phyloP scores from a whole-genome alignment of 1,140 invertebrate species.

The Chymomyza costata region DNA sequence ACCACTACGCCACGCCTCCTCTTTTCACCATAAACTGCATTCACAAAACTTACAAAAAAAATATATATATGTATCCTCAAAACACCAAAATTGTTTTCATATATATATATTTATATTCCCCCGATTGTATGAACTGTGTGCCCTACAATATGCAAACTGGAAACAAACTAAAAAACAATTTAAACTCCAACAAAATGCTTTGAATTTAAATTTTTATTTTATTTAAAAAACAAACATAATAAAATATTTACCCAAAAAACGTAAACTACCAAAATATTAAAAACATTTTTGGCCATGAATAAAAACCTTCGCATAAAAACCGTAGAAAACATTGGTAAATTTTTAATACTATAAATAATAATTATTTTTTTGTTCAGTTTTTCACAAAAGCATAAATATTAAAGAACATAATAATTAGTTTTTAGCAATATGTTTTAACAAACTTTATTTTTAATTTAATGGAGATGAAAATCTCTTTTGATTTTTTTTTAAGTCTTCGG shows the following conservation, averaged over 20 bases:
- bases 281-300: slow-evolving; percentile 30
- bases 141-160: slow-evolving; percentile 7
- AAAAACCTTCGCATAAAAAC: slow-evolving; percentile 30
- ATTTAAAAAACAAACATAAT: slow-evolving; percentile 17
- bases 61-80: slow-evolving; percentile 31
- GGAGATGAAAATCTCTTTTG: too few relatives aligned
- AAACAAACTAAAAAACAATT: slow-evolving; percentile 39
- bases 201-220: slow-evolving; percentile 39
- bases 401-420: not conserved
- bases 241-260: slow-evolving; percentile 20
- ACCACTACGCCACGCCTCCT: slow-evolving; percentile 24
- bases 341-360: slow-evolving; percentile 22
- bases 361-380: slow-evolving; percentile 24
- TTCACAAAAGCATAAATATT: not conserved
- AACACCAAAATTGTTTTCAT: slow-evolving; percentile 30
- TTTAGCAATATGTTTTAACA: too few relatives aligned
- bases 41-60: slow-evolving; percentile 6
- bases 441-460: too few relatives aligned
- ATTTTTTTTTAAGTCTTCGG: slow-evolving; percentile 18
- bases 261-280: slow-evolving; percentile 39
- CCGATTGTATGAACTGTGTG: slow-evolving; percentile 33
- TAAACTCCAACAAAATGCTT: slow-evolving; percentile 41
- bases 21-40: slow-evolving; percentile 19
- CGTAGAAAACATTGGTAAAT: slow-evolving; percentile 67
- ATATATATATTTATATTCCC: slow-evolving; percentile 4